phyloP scores from a whole-genome alignment of 2,797 vertebrate species.

The Chiroxiphia lanceolata region DNA sequence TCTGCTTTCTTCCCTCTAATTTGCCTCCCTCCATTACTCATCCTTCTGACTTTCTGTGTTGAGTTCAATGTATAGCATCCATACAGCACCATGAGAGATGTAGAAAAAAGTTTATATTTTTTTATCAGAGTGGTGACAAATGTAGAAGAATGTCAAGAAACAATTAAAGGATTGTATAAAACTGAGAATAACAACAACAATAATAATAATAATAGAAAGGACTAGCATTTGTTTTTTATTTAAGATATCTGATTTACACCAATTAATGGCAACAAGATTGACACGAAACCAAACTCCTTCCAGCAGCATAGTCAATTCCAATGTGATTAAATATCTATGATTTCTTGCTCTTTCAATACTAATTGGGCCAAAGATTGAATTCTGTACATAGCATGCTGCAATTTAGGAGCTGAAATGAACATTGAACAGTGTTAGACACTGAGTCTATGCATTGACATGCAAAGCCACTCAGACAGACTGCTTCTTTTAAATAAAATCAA shows the following conservation, averaged over 20 bases:
- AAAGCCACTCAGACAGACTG: neutral
- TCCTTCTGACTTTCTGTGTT: neutral
- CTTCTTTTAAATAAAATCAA: conserved; percentile 12
- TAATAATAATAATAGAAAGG: neutral
- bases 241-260: neutral
- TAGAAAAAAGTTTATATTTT: neutral
- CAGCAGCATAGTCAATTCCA: neutral
- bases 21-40: neutral
- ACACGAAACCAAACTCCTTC: neutral
- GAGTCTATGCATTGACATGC: neutral
- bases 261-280: neutral
- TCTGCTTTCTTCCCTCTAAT: neutral
- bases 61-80: neutral
- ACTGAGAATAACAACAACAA: neutral
- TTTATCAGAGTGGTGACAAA: neutral
- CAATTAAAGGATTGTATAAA: neutral
- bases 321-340: neutral
- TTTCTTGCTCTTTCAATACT: neutral
- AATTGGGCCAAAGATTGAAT: neutral
- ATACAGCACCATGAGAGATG: accelerated
- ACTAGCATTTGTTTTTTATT: neutral
- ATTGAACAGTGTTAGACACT: neutral
- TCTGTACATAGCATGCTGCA: neutral
- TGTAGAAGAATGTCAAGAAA: neutral
- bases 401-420: neutral